Base-by-base conservation (phyloP, 2,797 vertebrate genomes). In the Merluccius polli region DNA sequence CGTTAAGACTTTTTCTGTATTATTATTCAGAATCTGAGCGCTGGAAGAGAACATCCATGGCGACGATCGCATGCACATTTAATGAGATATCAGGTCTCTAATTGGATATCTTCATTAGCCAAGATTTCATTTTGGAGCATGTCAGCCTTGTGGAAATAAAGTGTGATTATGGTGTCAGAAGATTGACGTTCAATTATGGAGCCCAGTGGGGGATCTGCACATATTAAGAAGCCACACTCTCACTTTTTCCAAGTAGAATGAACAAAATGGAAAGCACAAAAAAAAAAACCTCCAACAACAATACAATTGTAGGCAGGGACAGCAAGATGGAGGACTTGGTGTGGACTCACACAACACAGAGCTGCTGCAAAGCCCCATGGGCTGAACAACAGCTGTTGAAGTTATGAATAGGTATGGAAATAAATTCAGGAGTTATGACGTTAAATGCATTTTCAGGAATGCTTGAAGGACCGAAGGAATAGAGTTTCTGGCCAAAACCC, bases 81-180 rank as follows among this genome's bases (percentile, higher is more conserved):
- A 89, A 90, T 89, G 87, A 91, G 82, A 79, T 68, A 84, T 87
- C 83, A 87, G 71, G 13, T 82, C 78, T 77, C 80, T 85, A 88
- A 88, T 90, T 82, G 88, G 85, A 81, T 79, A 80, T 87, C 79
- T 83, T 87, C 86, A 90, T 91, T 88, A 89, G 81, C 79, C 78
- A 84, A 86, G 87, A 78, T 86, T 86, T 84, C 78, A 82, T 88
- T 88, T 89, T 84, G 74, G 82, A 88, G 79, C 77, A 77, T 78
- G 84, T 87, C 83, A 80, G 82, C 71, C 63, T 86, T 73, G 85
- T 27, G 0, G 78, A 87, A 79, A 81, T 88, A 84, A 89, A 83
- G 69, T 11, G 30, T 78, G 87, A 85, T 89, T 90, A 88, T 87
- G 82, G 88, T 83, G 87, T 83, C 81, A 73, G 87, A 84, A 75